Conservation (phyloP, 2,888 invertebrate species). For the Megastigmus dorsalis region DNA sequence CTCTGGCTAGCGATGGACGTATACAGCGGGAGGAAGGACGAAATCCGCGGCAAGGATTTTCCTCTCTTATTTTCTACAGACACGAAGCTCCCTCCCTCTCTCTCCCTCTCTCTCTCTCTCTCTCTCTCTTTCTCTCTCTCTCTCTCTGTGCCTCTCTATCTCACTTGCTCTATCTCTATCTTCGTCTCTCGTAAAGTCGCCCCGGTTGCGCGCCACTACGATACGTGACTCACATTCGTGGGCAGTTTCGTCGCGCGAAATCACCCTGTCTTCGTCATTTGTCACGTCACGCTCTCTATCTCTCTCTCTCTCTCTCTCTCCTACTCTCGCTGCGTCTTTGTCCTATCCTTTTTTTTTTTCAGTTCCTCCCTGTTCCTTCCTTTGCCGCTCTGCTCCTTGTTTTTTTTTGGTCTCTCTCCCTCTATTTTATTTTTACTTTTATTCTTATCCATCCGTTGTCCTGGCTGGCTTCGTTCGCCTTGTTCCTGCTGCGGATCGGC, state of each 20-base stretch:
- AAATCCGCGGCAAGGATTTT: conserved; percentile 47
- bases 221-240: conserved; percentile 53
- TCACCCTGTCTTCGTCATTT: conserved; percentile 51
- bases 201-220: conserved; percentile 32
- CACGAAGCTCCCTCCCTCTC: background rate
- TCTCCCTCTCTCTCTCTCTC: conserved; percentile 1
- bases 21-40: background rate
- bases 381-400: background rate
- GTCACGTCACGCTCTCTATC: conserved; percentile 38
- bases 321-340: background rate
- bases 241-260: conserved; percentile 38
- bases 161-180: background rate
- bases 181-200: conserved; percentile 44
- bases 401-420: background rate
- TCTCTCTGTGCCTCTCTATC: conserved; percentile 22
- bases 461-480: too few relatives aligned
- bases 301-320: background rate
- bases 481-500: too few relatives aligned
- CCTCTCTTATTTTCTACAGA: background rate
- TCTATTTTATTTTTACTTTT: background rate
- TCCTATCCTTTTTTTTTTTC: background rate
- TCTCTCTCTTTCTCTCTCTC: background rate
- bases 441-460: conserved; percentile 1
- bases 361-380: background rate
- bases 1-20: too few relatives aligned